Percentiles rank a stretch among this genome's conserved stretches.
Conservation (phyloP, 2,113 vertebrate species). For the Lynx canadensis region DNA sequence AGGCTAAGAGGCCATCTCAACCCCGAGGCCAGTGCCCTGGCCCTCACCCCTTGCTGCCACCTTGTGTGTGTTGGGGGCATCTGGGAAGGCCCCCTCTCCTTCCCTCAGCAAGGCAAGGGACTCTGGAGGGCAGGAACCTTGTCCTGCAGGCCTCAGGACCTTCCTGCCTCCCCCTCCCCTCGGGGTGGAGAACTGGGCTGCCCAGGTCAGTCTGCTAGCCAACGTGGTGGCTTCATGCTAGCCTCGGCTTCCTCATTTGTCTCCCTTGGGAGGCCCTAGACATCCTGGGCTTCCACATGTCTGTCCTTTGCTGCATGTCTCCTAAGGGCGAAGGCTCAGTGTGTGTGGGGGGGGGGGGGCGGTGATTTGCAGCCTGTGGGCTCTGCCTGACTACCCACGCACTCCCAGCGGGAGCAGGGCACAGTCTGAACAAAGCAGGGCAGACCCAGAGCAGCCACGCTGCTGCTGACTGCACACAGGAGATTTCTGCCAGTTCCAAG, state of each 20-base stretch:
- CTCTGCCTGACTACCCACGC: rapidly evolving
- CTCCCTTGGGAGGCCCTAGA: not conserved
- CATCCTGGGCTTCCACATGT: not conserved
- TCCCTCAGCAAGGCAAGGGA: not conserved
- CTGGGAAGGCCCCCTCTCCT: not conserved
- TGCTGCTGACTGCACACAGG: too few species aligned
- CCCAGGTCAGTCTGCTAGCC: not conserved
- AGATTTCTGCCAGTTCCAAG: not conserved
- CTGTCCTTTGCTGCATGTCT: not conserved
- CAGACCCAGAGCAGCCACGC: too few species aligned
- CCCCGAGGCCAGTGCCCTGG: not conserved
- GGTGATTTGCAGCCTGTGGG: not conserved
- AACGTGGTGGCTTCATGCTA: not conserved
- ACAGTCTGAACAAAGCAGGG: not conserved
- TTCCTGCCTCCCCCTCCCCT: not conserved
- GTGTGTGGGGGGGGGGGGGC: not conserved
- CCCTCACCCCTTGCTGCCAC: rapidly evolving
- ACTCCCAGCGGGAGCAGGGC: rapidly evolving
- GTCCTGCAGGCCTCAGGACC: not conserved
- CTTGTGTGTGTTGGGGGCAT: too few species aligned
- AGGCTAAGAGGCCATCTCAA: not conserved
- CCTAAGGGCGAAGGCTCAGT: rapidly evolving
- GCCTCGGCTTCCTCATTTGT: not conserved
- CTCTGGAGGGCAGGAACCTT: not conserved
- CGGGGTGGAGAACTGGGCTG: not conserved